Evolutionary conservation across 92 coral and sea anemone species (phyloP).

Genomic region (Galaxea fascicularis): DNA sequence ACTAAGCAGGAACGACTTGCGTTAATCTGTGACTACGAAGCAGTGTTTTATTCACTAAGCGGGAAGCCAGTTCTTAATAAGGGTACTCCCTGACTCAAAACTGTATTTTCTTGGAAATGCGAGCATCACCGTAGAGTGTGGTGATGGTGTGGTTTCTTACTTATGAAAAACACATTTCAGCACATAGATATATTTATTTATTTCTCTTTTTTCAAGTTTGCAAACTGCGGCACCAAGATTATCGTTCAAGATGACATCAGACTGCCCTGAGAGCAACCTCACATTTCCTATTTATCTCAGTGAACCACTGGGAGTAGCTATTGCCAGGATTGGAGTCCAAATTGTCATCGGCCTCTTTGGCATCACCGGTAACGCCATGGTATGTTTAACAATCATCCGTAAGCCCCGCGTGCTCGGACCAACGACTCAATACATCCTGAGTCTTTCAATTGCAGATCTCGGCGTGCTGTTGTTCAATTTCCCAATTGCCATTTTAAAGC

Average conservation of each 20-base stretch:
- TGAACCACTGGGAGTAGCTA: slow-evolving; percentile 56
- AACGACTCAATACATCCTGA: slow-evolving; percentile 60
- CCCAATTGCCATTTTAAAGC: slow-evolving; percentile 69
- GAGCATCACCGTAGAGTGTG: no score
- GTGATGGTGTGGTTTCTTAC: no score
- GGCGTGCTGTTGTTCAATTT: slow-evolving; percentile 78
- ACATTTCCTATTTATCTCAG: slow-evolving; percentile 30
- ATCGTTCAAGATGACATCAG: not conserved
- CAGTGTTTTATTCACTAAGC: no score
- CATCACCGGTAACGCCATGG: slow-evolving; percentile 67
- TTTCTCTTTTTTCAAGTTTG: not conserved
- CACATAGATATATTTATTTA: not conserved
- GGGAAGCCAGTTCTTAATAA: no score
- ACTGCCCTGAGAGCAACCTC: slow-evolving; percentile 26
- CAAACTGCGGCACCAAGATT: no score
- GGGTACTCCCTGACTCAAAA: no score
- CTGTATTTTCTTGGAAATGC: no score
- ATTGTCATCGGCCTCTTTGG: slow-evolving; percentile 71
- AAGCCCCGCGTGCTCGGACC: slow-evolving; percentile 68
- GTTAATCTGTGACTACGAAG: no score
- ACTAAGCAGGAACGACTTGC: no score
- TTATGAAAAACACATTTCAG: not conserved
- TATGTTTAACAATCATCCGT: slow-evolving; percentile 68
- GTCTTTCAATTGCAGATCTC: slow-evolving; percentile 83
- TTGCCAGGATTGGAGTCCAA: slow-evolving; percentile 54